Base-by-base conservation (phyloP, 2,888 invertebrate species). In the Kuschelorhynchus macadamiae region DNA sequence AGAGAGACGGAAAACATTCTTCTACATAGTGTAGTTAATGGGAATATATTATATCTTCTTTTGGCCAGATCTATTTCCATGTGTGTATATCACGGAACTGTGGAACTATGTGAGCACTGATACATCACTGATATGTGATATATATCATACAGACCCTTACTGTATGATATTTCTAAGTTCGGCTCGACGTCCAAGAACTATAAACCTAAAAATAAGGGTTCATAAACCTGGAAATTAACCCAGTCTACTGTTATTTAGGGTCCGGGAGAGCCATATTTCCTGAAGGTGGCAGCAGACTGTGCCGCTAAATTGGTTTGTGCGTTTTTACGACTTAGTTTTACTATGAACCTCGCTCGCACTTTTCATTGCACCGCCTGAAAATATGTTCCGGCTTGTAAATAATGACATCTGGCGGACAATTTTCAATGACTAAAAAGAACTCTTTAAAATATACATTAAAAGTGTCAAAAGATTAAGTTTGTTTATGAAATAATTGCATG, bases 281-380 rank as follows among this genome's bases (percentile, higher is more conserved):
- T 67, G 56, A 53, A 62, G 50, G 74, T 78, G 81, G 81, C 81
- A 81, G 81, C 81, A 82, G 81, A 82, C 82, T 82, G 82, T 82
- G 81, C 81, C 78, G 81, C 82, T 83, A 84, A 83, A 84, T 84
- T 84, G 84, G 83, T 84, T 84, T 83, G 84, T 83, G 83, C 83
- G 84, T 83, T 84, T 84, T 84, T 84, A 84, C 83, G 84, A 81
- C 83, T 82, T 82, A 81, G 84, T 84, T 84, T 84, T 84, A 84
- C 83, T 83, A 80, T 81, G 79, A 77, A 78, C 79, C 79, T 83
- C 82, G 82, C 82, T 82, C 82, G 83, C 83, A 82, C 79, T 80
- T 80, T 78, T 81, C 80, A 82, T 82, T 82, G 80, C 81, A 50
- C 17, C 25, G 21, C 39, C 25, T 17, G 41, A 25, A 60, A 60